These are phyloP conservation scores for Grammomys surdaster DNA, from an alignment of 2,113 vertebrate species.

Conservation along the genomic window DNA sequence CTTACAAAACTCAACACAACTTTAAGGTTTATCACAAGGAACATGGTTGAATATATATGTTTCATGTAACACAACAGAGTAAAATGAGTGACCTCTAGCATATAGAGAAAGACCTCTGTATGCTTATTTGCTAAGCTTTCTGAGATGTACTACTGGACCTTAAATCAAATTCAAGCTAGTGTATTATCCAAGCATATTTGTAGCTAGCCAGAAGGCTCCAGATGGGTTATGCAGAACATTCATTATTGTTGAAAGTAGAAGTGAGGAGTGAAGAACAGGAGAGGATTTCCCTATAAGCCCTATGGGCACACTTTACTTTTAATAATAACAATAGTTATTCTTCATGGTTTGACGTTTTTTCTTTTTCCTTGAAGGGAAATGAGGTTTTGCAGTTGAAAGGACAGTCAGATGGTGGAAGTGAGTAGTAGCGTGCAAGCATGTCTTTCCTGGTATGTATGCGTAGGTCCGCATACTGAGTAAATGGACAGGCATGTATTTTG, in stretches of 20 bases:
- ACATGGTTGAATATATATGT: neutral
- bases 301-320: neutral
- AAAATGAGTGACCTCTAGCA: neutral
- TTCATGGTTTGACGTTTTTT: neutral
- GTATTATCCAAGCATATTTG: neutral
- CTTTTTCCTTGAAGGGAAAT: conserved; percentile 20
- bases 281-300: neutral
- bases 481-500: neutral
- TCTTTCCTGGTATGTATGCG: neutral
- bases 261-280: neutral
- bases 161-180: neutral
- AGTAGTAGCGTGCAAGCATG: neutral
- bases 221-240: neutral
- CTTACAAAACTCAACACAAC: neutral
- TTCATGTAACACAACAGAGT: neutral
- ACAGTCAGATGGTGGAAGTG: neutral
- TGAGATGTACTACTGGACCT: neutral
- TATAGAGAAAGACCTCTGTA: neutral
- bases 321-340: neutral
- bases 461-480: neutral
- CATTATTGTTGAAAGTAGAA: neutral
- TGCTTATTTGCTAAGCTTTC: neutral
- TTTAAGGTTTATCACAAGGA: neutral
- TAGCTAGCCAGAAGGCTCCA: neutral
- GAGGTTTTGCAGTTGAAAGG: neutral